Evolutionary conservation across 2,797 vertebrate genomes (phyloP).

Genomic region (Phyllotis vaccarum): DNA sequence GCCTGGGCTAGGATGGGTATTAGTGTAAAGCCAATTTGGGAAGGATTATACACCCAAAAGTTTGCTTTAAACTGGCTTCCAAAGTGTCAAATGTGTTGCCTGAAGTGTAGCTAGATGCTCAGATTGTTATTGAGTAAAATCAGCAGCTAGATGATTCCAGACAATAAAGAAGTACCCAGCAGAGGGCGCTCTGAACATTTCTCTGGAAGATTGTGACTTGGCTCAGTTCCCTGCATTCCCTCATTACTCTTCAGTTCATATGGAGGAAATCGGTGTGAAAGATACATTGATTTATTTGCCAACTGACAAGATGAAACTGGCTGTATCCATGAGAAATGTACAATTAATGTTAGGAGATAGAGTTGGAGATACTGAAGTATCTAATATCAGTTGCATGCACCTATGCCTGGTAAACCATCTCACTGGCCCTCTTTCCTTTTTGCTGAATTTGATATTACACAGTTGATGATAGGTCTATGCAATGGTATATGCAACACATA

Average conservation of each 20-base stretch:
- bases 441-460: neutral
- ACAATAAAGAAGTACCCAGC: conserved; percentile 5
- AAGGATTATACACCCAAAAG: neutral
- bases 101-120: neutral
- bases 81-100: neutral
- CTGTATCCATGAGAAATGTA: neutral
- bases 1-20: neutral
- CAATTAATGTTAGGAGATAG: conserved; percentile 3
- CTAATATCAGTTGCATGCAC: neutral
- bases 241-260: neutral
- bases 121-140: neutral
- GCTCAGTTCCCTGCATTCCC: neutral
- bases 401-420: neutral
- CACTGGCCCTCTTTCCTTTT: too few relatives aligned
- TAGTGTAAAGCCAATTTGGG: neutral
- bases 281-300: neutral
- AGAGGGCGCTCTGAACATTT: conserved; percentile 69
- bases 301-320: neutral
- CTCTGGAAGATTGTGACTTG: neutral
- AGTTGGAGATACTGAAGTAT: neutral
- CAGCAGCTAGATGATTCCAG: neutral
- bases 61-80: conserved; percentile 32
- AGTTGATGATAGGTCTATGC: neutral
- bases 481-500: neutral
- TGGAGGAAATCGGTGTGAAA: neutral